phyloP scores from a whole-genome alignment of 2,888 invertebrate species.

The Apotomis betuletana region DNA sequence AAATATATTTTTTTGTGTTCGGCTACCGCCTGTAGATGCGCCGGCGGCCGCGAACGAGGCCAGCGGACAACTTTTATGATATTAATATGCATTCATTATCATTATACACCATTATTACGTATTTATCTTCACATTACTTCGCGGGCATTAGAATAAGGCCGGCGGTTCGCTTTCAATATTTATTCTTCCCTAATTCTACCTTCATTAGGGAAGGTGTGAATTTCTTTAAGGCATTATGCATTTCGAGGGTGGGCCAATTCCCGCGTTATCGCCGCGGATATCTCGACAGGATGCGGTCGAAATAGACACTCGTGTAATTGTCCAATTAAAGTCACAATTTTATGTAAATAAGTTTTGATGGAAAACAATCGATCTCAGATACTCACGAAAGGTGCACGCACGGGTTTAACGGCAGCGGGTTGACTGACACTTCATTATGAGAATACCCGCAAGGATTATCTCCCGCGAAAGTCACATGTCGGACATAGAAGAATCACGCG shows the following conservation, averaged over 20 bases:
- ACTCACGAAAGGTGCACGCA: conserved; percentile 49
- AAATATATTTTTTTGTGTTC: conserved; percentile 34
- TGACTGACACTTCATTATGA: conserved; percentile 44
- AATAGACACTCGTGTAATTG: conserved; percentile 77
- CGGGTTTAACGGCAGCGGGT: conserved; percentile 35
- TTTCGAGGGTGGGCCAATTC: conserved; percentile 74
- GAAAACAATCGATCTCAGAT: conserved; percentile 42
- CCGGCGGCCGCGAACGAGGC: conserved; percentile 31
- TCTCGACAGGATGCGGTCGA: conserved; percentile 73
- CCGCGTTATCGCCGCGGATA: conserved; percentile 66
- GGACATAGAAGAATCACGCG: conserved; percentile 46
- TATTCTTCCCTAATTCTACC: conserved; percentile 74
- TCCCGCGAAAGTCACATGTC: conserved; percentile 48
- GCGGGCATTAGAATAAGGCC: conserved; percentile 55
- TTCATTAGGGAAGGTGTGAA: conserved; percentile 82
- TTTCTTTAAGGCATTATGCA: conserved; percentile 70
- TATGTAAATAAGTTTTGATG: conserved; percentile 71
- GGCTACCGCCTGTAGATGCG: conserved; percentile 43
- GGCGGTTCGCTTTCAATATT: conserved; percentile 67
- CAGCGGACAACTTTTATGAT: conserved; percentile 46
- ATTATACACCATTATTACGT: conserved; percentile 66
- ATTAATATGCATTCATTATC: conserved; percentile 60
- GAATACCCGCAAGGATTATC: conserved; percentile 45
- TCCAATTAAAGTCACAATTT: conserved; percentile 79
- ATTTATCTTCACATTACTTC: conserved; percentile 65